These are phyloP conservation scores for Geophilus truncorum DNA, from an alignment of 2,888 invertebrate genomes.

Conservation along the genomic window DNA sequence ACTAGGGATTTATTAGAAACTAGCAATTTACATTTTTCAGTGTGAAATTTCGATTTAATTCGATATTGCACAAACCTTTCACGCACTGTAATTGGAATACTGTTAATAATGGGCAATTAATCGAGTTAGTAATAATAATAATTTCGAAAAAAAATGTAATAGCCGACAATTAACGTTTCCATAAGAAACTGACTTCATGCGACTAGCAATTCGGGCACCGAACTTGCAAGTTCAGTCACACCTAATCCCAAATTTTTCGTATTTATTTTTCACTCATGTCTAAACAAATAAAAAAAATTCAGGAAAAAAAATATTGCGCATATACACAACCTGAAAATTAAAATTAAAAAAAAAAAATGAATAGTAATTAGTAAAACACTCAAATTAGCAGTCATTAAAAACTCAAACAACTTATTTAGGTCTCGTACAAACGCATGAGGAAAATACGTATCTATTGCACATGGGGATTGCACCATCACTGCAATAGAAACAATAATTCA, in stretches of 20 bases:
- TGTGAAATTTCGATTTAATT: too few relatives aligned
- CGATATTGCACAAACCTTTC: too few relatives aligned
- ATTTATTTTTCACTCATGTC: neutral
- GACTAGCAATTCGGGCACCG: neutral
- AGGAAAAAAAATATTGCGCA: neutral
- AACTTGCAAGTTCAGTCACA: neutral
- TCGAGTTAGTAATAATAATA: too few relatives aligned
- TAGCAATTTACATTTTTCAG: too few relatives aligned
- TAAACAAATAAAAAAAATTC: neutral
- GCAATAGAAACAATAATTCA: neutral
- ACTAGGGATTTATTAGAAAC: too few relatives aligned
- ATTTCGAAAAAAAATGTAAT: too few relatives aligned
- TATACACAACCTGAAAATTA: neutral
- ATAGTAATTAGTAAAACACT: too few relatives aligned
- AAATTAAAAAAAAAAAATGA: too few relatives aligned
- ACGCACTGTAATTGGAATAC: too few relatives aligned
- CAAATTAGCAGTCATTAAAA: neutral
- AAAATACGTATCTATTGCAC: too few relatives aligned
- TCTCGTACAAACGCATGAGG: neutral
- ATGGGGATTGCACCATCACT: neutral
- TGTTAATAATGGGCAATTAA: too few relatives aligned
- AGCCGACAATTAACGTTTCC: neutral
- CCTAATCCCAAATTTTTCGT: neutral
- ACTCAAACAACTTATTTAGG: neutral
- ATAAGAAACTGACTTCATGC: neutral